Conservation (phyloP, 1,140 invertebrate species). For the Rhagoletis zephyria region DNA sequence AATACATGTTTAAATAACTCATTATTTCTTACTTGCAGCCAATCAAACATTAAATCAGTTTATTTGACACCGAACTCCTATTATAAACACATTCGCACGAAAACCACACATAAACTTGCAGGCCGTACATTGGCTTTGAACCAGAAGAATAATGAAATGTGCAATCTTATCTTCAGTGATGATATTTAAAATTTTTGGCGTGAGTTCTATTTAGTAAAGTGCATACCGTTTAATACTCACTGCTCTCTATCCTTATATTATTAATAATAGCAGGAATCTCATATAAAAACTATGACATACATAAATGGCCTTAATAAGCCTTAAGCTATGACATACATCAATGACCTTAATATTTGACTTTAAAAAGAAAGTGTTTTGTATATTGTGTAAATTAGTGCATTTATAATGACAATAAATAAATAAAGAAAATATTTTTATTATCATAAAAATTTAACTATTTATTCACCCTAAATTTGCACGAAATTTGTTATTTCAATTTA, state of each 20-base stretch:
- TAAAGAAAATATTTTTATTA: neutral
- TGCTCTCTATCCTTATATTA: neutral
- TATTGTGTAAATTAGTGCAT: neutral
- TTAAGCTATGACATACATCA: no score
- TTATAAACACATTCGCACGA: conserved; percentile 62
- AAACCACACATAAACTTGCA: conserved; percentile 72
- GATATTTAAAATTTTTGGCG: neutral
- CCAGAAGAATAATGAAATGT: conserved; percentile 87
- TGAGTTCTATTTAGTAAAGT: neutral
- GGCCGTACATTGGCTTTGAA: conserved; percentile 85
- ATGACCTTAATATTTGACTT: conserved; percentile 22
- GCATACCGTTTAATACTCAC: conserved; percentile 23
- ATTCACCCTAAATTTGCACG: no score
- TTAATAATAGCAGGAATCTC: neutral
- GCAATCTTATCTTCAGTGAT: conserved; percentile 71
- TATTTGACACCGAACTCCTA: conserved; percentile 60
- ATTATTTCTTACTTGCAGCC: conserved; percentile 56
- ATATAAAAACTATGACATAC: neutral
- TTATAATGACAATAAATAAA: conserved; percentile 32
- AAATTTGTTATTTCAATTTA: no score
- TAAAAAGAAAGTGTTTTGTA: neutral
- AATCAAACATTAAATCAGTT: conserved; percentile 61
- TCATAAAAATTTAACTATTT: neutral
- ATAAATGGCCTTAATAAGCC: conserved; percentile 41
- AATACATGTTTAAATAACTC: neutral